phyloP scores from a whole-genome alignment of 2,888 invertebrate genomes.

The Drosophila siamana region DNA sequence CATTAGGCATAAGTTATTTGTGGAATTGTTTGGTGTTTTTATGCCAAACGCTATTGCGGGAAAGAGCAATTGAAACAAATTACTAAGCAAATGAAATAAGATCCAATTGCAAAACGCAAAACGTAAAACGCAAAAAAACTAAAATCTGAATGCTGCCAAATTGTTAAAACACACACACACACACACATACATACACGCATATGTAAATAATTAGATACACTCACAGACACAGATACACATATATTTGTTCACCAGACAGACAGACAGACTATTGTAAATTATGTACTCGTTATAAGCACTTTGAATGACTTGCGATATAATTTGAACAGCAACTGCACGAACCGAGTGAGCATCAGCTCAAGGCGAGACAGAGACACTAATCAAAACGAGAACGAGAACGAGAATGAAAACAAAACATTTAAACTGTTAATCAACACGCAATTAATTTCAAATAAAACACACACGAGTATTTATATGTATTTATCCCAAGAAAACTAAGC shows the following conservation, averaged over 20 bases:
- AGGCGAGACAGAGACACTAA: constrained; percentile 17
- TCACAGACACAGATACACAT: constrained; percentile 33
- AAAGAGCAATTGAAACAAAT: constrained; percentile 18
- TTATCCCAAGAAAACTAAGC: constrained; percentile 39
- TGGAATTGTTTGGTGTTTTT: not conserved
- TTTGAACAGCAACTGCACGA: constrained; percentile 31
- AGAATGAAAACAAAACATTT: constrained; percentile 8
- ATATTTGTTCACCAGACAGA: constrained; percentile 15
- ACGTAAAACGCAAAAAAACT: constrained; percentile 10
- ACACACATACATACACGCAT: constrained; percentile 36
- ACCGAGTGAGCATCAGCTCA: not conserved
- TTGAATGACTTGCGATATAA: constrained; percentile 47
- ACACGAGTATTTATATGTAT: constrained; percentile 25
- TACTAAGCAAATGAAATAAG: not conserved
- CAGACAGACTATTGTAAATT: constrained; percentile 63
- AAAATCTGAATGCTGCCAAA: constrained; percentile 57
- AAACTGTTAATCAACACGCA: constrained; percentile 25
- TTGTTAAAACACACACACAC: constrained; percentile 37
- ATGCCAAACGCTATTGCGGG: not conserved
- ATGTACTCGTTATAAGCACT: constrained; percentile 67
- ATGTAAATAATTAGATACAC: constrained; percentile 63
- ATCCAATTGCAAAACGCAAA: constrained; percentile 24
- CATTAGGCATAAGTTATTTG: constrained; percentile 23
- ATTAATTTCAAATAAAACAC: constrained; percentile 35
- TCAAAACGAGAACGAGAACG: constrained; percentile 22